Conservation (phyloP, 2,888 invertebrate genomes). For the Drosophila robusta region DNA sequence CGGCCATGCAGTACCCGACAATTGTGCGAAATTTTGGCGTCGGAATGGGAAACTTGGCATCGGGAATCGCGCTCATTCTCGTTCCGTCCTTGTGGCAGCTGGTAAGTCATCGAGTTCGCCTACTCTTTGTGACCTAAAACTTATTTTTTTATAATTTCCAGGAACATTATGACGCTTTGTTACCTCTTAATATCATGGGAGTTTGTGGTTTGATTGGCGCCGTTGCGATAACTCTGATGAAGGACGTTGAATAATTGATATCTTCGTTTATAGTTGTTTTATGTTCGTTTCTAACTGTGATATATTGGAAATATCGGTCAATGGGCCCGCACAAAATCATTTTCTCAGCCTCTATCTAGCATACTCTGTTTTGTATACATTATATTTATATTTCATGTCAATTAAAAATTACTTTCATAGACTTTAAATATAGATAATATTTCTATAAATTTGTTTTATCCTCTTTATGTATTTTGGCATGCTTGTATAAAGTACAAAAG, state of each 20-base stretch:
- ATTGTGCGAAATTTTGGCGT: conserved; percentile 89
- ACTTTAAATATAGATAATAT: conserved; percentile 9
- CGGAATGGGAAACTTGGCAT: conserved; percentile 90
- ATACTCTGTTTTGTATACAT: conserved; percentile 32
- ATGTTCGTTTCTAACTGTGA: conserved; percentile 62
- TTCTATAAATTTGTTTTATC: neutral
- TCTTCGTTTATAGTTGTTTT: conserved; percentile 17
- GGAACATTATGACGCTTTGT: conserved; percentile 85
- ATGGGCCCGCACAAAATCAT: conserved; percentile 49
- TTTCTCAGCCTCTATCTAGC: conserved; percentile 28
- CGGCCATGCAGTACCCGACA: conserved; percentile 90
- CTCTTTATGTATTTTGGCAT: too few relatives aligned
- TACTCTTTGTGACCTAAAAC: neutral
- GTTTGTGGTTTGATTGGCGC: conserved; percentile 86
- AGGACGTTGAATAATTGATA: conserved; percentile 73
- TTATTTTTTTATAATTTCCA: conserved; percentile 55
- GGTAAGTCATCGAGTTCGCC: conserved; percentile 85
- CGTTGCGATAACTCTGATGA: conserved; percentile 86
- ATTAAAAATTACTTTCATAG: conserved; percentile 27
- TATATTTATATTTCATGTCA: conserved; percentile 30
- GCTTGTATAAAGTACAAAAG: too few relatives aligned
- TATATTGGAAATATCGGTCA: conserved; percentile 63
- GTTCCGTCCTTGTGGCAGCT: conserved; percentile 92
- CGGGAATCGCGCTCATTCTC: conserved; percentile 91
- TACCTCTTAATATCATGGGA: conserved; percentile 86